Evolutionary conservation across 2,797 vertebrate genomes (phyloP).

Genomic region (Oryzias sinensis): DNA sequence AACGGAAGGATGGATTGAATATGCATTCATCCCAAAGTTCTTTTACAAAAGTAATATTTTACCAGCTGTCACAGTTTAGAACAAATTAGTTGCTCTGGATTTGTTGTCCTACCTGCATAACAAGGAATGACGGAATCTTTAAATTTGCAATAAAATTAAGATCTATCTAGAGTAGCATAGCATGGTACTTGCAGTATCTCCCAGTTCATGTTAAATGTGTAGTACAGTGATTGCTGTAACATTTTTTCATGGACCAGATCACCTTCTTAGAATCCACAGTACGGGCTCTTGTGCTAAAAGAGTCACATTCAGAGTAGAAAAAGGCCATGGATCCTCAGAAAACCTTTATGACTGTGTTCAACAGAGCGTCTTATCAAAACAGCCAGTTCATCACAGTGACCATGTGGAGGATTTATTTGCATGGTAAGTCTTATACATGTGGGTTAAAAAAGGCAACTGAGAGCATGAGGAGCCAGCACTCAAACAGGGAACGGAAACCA

Average conservation of each 20-base stretch:
- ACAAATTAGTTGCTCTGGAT: background rate
- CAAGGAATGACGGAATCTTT: constrained; percentile 54
- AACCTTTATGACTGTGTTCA: constrained; percentile 21
- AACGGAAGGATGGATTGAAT: too few species aligned
- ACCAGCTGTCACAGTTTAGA: background rate
- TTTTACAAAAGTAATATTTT: background rate
- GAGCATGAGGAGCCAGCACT: constrained; percentile 28
- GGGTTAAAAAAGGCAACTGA: constrained; percentile 23
- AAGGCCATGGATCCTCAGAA: constrained; percentile 9
- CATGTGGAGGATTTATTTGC: constrained; percentile 41
- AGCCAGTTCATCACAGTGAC: constrained; percentile 29
- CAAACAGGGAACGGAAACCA: constrained; percentile 60
- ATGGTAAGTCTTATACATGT: constrained; percentile 30
- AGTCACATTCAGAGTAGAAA: constrained; percentile 24
- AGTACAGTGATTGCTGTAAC: constrained; percentile 49
- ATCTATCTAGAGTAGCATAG: constrained; percentile 51
- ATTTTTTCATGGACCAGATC: constrained; percentile 56
- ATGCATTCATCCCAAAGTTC: too few species aligned
- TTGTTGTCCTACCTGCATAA: constrained; percentile 35
- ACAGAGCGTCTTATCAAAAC: constrained; percentile 35
- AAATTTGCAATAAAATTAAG: constrained; percentile 66
- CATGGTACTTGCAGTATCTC: constrained; percentile 56
- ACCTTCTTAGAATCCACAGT: constrained; percentile 43
- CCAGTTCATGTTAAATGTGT: constrained; percentile 56
- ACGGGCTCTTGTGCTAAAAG: constrained; percentile 18